phyloP scores from a whole-genome alignment of 2,888 invertebrate genomes.

The Drosophila subquinaria region DNA sequence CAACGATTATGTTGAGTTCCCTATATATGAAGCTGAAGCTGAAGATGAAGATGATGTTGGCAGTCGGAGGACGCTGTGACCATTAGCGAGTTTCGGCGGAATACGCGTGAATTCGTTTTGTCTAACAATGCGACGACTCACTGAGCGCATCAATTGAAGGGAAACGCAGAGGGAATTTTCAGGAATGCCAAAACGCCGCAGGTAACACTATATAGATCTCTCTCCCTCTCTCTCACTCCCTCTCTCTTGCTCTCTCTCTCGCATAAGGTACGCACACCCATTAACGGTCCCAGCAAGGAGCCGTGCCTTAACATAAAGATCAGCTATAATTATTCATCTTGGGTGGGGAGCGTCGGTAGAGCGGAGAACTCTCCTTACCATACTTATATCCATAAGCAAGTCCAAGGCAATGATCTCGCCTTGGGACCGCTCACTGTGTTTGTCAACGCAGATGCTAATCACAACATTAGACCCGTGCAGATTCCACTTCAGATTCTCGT shows the following conservation, averaged over 20 bases:
- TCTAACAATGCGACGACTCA: constrained; percentile 78
- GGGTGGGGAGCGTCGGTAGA: constrained; percentile 76
- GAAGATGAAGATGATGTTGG: constrained; percentile 1
- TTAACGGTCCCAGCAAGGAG: constrained; percentile 85
- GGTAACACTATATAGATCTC: constrained; percentile 68
- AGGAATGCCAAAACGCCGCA: constrained; percentile 81
- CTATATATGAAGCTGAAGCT: neutral
- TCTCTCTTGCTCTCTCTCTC: constrained; percentile 40
- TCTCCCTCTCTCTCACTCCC: constrained; percentile 22
- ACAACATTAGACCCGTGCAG: constrained; percentile 82
- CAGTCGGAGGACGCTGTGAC: constrained; percentile 70
- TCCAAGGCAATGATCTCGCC: constrained; percentile 48
- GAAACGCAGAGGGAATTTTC: constrained; percentile 71
- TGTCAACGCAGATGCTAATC: constrained; percentile 85
- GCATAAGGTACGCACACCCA: constrained; percentile 69
- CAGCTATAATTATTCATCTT: constrained; percentile 85
- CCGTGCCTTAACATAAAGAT: constrained; percentile 83
- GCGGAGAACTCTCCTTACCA: constrained; percentile 8
- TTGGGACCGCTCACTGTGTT: constrained; percentile 81
- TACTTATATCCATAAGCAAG: neutral
- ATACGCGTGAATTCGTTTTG: constrained; percentile 84
- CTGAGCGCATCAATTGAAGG: constrained; percentile 80
- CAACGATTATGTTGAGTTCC: constrained; percentile 10
- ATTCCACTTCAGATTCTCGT: constrained; percentile 72
- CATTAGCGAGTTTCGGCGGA: constrained; percentile 84